phyloP scores from a whole-genome alignment of 2,113 vertebrate genomes.

The Shinisaurus crocodilurus region DNA sequence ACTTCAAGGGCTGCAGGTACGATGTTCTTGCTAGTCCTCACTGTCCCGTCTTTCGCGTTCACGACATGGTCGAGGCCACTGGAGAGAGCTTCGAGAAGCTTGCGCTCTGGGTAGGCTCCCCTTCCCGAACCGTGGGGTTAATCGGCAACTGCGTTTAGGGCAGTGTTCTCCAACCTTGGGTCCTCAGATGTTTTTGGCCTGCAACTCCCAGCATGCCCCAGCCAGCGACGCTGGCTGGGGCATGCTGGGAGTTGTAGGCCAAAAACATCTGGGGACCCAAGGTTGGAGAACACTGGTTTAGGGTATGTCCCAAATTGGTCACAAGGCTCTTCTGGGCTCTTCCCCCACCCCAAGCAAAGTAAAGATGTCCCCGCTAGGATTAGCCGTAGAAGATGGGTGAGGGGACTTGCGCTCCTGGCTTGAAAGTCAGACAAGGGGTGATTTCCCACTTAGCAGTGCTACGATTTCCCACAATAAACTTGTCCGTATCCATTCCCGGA shows the following conservation, averaged over 20 bases:
- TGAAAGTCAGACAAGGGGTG: not conserved
- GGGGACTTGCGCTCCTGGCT: not conserved
- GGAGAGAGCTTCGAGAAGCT: constrained; percentile 74
- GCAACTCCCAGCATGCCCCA: no score
- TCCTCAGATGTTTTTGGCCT: no score
- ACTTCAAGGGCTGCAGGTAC: constrained; percentile 76
- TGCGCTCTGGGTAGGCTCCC: constrained; percentile 65
- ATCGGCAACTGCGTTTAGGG: not conserved
- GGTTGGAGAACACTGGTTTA: no score
- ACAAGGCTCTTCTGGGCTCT: no score
- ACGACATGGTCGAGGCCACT: constrained; percentile 70
- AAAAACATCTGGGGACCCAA: no score
- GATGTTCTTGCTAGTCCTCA: constrained; percentile 59
- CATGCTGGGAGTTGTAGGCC: no score
- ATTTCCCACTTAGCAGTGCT: not conserved
- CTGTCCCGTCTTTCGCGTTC: constrained; percentile 78
- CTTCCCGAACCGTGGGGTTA: not conserved
- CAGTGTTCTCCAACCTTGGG: no score
- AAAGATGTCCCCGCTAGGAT: not conserved
- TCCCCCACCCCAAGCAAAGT: not conserved
- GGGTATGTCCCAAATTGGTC: no score
- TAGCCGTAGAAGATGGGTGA: not conserved
- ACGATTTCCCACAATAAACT: not conserved
- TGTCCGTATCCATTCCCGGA: not conserved
- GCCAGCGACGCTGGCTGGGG: no score